phyloP scores from a whole-genome alignment of 2,888 invertebrate species.

The Deilephila porcellus region DNA sequence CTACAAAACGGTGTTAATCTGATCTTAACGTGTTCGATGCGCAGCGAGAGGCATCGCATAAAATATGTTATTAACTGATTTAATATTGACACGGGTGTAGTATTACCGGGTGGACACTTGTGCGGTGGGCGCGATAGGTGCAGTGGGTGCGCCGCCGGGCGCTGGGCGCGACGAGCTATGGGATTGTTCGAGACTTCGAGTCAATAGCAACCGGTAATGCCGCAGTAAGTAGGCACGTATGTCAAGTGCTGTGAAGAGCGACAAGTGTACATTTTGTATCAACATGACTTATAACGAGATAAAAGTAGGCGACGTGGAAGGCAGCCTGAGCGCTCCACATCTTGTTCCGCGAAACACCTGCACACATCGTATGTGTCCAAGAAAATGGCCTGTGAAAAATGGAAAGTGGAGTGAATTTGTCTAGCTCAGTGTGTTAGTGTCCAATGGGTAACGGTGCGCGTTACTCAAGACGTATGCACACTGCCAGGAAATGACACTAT shows the following conservation, averaged over 20 bases:
- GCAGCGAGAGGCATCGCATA: not conserved
- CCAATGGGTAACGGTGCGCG: constrained; percentile 67
- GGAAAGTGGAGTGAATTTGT: constrained; percentile 82
- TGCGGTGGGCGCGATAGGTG: not conserved
- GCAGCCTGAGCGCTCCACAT: constrained; percentile 68
- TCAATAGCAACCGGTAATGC: constrained; percentile 45
- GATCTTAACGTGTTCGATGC: not conserved
- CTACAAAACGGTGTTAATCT: constrained; percentile 10
- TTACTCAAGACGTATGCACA: constrained; percentile 55
- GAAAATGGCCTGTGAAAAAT: constrained; percentile 80
- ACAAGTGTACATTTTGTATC: constrained; percentile 54
- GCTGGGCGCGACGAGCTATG: not conserved
- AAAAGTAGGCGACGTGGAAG: constrained; percentile 67
- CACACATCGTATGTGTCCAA: constrained; percentile 65
- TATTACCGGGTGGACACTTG: not conserved
- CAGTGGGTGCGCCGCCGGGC: not conserved
- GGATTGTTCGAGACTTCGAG: constrained; percentile 27
- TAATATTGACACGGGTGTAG: constrained; percentile 11
- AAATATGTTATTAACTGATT: constrained; percentile 13
- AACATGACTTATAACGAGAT: constrained; percentile 65
- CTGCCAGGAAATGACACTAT: constrained; percentile 61
- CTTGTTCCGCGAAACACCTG: constrained; percentile 72
- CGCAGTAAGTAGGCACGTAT: constrained; percentile 47
- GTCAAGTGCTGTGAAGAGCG: constrained; percentile 47
- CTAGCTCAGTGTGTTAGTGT: constrained; percentile 75